phyloP scores from a whole-genome alignment of 2,888 invertebrate genomes.

The Ypsolopha scabrella region DNA sequence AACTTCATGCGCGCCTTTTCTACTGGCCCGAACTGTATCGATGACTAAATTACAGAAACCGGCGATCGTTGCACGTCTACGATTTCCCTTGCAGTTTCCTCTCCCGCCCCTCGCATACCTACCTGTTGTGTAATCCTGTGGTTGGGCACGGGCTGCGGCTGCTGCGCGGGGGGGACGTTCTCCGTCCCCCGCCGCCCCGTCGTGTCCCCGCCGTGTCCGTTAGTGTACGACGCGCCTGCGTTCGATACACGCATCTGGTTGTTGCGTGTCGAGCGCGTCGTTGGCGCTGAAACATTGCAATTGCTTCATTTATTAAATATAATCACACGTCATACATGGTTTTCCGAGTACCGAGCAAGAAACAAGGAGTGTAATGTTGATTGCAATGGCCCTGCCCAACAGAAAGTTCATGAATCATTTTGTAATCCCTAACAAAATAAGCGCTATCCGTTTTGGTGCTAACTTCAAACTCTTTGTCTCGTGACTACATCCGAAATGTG shows the following conservation, averaged over 20 bases:
- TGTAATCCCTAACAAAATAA: too few relatives aligned
- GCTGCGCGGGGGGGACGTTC: slow-evolving; percentile 71
- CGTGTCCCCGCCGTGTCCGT: slow-evolving; percentile 71
- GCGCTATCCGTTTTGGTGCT: too few relatives aligned
- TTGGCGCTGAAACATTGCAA: slow-evolving; percentile 31
- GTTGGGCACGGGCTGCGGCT: slow-evolving; percentile 37
- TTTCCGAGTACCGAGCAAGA: too few relatives aligned
- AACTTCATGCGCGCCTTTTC: too few relatives aligned
- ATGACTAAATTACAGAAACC: too few relatives aligned
- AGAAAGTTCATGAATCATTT: too few relatives aligned
- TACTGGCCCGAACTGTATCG: too few relatives aligned
- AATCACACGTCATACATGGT: too few relatives aligned
- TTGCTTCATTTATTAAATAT: too few relatives aligned
- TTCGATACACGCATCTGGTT: slow-evolving; percentile 68
- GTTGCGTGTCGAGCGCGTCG: slow-evolving; percentile 59
- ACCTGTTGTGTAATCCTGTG: slow-evolving; percentile 61
- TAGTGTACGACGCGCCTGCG: slow-evolving; percentile 63
- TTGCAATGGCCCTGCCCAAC: too few relatives aligned
- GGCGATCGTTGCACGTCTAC: too few relatives aligned
- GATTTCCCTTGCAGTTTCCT: neutral
- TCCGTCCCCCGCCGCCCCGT: slow-evolving; percentile 72
- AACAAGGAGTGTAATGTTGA: too few relatives aligned
- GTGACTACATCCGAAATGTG: neutral
- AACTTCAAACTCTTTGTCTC: neutral
- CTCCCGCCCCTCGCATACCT: neutral